These are phyloP conservation scores for Fistularia tabacaria DNA, from an alignment of 2,797 vertebrate genomes.

Conservation along the genomic window DNA sequence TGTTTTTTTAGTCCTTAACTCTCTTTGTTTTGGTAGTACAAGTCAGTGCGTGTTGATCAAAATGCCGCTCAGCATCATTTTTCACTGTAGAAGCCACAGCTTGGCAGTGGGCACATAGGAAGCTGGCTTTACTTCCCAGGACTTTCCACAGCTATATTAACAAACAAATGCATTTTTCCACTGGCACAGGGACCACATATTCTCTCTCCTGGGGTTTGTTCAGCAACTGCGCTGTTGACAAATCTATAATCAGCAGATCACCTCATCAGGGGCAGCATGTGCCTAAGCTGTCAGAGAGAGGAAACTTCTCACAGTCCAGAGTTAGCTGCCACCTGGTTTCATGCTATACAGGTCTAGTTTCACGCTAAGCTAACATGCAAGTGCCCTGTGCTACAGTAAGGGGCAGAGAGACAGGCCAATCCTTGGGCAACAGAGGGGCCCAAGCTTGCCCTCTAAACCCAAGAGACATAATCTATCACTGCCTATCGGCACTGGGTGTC, in stretches of 20 bases:
- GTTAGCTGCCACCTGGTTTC: constrained; percentile 67
- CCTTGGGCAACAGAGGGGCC: constrained; percentile 31
- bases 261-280: constrained; percentile 48
- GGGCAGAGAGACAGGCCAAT: constrained; percentile 20
- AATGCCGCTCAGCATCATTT: constrained; percentile 58
- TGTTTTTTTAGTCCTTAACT: constrained; percentile 52
- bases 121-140: constrained; percentile 55
- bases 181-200: constrained; percentile 38
- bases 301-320: constrained; percentile 62
- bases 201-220: constrained; percentile 58
- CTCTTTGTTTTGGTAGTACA: constrained; percentile 61
- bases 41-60: constrained; percentile 64
- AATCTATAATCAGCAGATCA: constrained; percentile 67
- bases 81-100: constrained; percentile 55
- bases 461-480: too few species aligned
- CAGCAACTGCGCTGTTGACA: constrained; percentile 60
- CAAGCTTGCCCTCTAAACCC: constrained; percentile 32
- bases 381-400: constrained; percentile 25
- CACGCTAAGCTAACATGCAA: constrained; percentile 49
- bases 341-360: constrained; percentile 56
- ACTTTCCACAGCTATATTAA: constrained; percentile 67
- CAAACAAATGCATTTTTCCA: constrained; percentile 65
- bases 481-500: constrained; percentile 16
- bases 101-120: constrained; percentile 44
- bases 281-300: constrained; percentile 43